Evolutionary conservation across 2,888 invertebrate species (phyloP).

Genomic region (Thysanoteuthis rhombus): DNA sequence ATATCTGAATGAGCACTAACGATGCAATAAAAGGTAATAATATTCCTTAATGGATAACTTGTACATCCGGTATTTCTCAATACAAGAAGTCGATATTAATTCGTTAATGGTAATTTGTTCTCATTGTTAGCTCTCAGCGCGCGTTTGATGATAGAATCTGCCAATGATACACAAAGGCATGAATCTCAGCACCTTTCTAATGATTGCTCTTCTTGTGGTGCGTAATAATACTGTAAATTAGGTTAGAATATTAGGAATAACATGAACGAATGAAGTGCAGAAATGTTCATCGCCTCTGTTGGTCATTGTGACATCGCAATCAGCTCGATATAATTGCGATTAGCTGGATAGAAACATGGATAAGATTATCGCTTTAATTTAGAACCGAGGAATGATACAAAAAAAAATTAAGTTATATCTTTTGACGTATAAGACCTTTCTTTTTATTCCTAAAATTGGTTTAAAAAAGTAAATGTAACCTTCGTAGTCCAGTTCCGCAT

Average conservation of each 20-base stretch:
- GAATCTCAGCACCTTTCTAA: background rate
- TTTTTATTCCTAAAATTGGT: too few species aligned
- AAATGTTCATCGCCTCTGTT: background rate
- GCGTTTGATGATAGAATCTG: background rate
- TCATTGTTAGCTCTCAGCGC: background rate
- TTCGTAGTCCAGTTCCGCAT: too few species aligned
- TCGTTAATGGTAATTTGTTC: background rate
- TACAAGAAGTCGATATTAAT: background rate
- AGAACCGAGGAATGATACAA: background rate
- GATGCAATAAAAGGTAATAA: background rate
- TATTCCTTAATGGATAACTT: background rate
- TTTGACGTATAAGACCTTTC: too few species aligned
- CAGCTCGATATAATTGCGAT: background rate
- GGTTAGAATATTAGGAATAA: background rate
- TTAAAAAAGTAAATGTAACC: too few species aligned
- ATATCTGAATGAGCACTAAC: background rate
- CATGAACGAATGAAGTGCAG: background rate
- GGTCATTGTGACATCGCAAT: background rate
- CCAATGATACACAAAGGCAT: background rate
- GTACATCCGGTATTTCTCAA: background rate
- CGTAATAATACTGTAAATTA: background rate
- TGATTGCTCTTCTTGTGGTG: background rate
- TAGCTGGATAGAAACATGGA: background rate
- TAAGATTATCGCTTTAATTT: background rate
- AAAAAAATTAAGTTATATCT: background rate